Evolutionary conservation across 2,797 vertebrate genomes (phyloP), one percentile per base, ranked within the genome.

Genomic region (Enteromius radiatus): DNA sequence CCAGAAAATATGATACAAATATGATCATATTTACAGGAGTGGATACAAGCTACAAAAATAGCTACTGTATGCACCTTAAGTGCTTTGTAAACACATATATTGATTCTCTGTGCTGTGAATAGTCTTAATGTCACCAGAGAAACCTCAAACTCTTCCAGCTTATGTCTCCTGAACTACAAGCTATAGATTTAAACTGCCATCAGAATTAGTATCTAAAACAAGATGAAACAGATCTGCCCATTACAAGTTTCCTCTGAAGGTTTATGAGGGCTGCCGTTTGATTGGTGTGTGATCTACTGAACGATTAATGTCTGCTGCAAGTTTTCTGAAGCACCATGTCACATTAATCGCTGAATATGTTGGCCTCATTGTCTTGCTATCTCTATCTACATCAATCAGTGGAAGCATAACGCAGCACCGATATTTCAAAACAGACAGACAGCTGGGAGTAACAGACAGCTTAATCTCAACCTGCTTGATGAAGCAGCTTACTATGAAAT

Each of bases 151-250:
- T 38, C 5, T 38, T 56, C 23, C 12, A 59, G 4, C 26, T 63
- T 6, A 31, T 43, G 14, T n/a, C 10, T 12, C 7, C 1, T 31
- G 31, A 73, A 54, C 52, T 31, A 12, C 26, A 71, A 36, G 10
- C 6, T 59, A 59, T 56, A 56, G 21, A 10, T 54, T 54, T 26
- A 75, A 19, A 8, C n/a, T 59, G 91, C 88, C 88, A 91, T 89
- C 11, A 47, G 7, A 38, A 31, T 47, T 9, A 7, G 28, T n/a
- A 19, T 80, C 59, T 59, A 84, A 74, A 84, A 54, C 67, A 49
- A 54, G 14, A 26, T 73, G 15, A 63, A 41, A 38, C 71, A 36
- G 21, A 56, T 56, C 33, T 64, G 14, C 61, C 61, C 28, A 64
- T 2, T 36, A 10, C 17, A 21, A 19, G 19, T 52, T 31, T 69